phyloP scores from a whole-genome alignment of 2,113 vertebrate genomes.

The Halichoeres trimaculatus region DNA sequence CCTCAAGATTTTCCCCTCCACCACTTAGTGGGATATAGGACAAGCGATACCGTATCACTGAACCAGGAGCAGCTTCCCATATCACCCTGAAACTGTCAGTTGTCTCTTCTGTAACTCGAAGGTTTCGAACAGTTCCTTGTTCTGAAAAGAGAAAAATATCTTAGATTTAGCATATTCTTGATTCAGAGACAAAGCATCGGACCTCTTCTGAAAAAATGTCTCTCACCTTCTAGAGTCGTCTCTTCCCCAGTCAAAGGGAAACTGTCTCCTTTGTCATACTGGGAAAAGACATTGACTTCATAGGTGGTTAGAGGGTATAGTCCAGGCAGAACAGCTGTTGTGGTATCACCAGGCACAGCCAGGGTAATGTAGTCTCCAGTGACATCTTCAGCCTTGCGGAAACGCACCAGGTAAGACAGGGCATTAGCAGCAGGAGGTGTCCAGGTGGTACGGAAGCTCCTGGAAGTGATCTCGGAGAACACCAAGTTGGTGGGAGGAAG shows the following conservation, averaged over 20 bases:
- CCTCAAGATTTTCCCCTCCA: constrained; percentile 85
- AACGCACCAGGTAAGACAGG: constrained; percentile 91
- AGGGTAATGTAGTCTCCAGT: constrained; percentile 88
- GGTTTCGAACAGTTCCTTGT: constrained; percentile 88
- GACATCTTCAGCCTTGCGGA: constrained; percentile 85
- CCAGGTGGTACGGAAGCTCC: constrained; percentile 94
- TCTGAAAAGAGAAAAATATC: constrained; percentile 81
- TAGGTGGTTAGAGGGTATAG: constrained; percentile 92
- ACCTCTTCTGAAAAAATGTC: background rate
- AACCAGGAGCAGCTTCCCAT: constrained; percentile 92
- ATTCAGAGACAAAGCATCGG: background rate
- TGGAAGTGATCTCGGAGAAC: constrained; percentile 93
- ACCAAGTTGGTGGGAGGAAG: constrained; percentile 86
- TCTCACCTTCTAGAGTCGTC: constrained; percentile 92
- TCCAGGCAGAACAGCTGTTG: constrained; percentile 85
- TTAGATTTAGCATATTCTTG: background rate
- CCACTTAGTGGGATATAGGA: constrained; percentile 86
- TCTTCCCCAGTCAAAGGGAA: constrained; percentile 90
- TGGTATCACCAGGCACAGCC: constrained; percentile 86
- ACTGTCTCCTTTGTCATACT: constrained; percentile 94
- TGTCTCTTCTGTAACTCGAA: constrained; percentile 93
- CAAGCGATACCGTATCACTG: constrained; percentile 90
- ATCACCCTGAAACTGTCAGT: constrained; percentile 93
- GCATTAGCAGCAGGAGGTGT: constrained; percentile 83
- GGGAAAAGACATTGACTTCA: constrained; percentile 90